These are phyloP conservation scores for Drosophila eugracilis DNA, from an alignment of 1,140 invertebrate genomes.

Conservation along the genomic window DNA sequence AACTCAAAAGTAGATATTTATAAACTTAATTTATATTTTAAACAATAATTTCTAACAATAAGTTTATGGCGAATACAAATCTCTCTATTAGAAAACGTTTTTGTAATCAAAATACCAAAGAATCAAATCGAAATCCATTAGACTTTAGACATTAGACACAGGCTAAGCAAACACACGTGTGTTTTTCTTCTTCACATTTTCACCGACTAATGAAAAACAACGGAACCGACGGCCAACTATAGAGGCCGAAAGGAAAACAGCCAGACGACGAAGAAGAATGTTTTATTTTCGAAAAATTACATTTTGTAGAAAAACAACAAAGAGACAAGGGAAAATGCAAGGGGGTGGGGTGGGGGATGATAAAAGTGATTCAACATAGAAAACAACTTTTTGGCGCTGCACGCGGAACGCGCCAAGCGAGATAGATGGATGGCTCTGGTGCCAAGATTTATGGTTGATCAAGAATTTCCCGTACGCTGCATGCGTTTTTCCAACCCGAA, in stretches of 20 bases:
- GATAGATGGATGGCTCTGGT: slow-evolving; percentile 82
- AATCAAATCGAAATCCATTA: slow-evolving; percentile 40
- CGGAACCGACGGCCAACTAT: slow-evolving; percentile 4
- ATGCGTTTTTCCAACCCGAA: slow-evolving; percentile 56
- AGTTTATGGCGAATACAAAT: background rate
- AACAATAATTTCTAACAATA: no score
- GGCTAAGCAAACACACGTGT: slow-evolving; percentile 51
- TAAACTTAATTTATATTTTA: no score
- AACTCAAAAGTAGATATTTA: no score
- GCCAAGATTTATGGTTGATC: slow-evolving; percentile 84
- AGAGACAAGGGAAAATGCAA: slow-evolving; percentile 5
- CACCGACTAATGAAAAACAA: slow-evolving; percentile 29
- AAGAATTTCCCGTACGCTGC: slow-evolving; percentile 77
- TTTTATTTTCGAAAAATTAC: slow-evolving; percentile 77
- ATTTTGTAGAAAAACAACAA: slow-evolving; percentile 67
- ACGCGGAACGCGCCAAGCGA: slow-evolving; percentile 76
- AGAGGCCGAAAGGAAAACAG: slow-evolving; percentile 16
- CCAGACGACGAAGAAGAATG: slow-evolving; percentile 50
- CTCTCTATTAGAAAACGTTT: background rate
- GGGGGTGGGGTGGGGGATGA: no score
- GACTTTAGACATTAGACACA: background rate
- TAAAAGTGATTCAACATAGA: slow-evolving; percentile 37
- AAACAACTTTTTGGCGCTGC: slow-evolving; percentile 77
- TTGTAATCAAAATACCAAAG: background rate
- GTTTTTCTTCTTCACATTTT: slow-evolving; percentile 42